Evolutionary conservation across 2,888 invertebrate genomes (phyloP), one percentile per base, ranked within the genome.

Genomic region (Ormyrus thymus): DNA sequence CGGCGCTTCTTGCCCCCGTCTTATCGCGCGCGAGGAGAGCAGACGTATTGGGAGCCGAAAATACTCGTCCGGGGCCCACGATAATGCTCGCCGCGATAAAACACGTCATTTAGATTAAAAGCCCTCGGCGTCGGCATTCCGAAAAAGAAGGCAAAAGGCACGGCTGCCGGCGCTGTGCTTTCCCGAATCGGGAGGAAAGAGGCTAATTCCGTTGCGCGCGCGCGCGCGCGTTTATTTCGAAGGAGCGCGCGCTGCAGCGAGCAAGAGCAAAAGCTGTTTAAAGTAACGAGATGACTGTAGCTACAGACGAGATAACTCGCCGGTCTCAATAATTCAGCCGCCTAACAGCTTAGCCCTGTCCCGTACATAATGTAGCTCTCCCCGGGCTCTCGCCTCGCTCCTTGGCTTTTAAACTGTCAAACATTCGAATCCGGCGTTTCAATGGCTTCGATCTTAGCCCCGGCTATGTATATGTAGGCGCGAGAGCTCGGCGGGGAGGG

Each of bases 311-410:
- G 89, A 88, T 89, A 89, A 89, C 87, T 86, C 84, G 85, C 56
- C 71, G 51, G 83, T 72, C 61, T 90, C 86, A 90, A 90, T 89
- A 89, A 90, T 90, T 89, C 89, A 90, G 86, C 81, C 83, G 87
- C 87, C 88, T 90, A 90, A 90, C 89, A 90, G 90, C 90, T 89
- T 90, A 89, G 89, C 87, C 89, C 86, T 89, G 90, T 90, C 87
- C 88, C 87, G 87, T 90, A 87, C 89, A 90, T 90, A 89, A 90
- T 89, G 89, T 85, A 90, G 66, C 48, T 72, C 74, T 55, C 64
- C 59, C 64, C 9, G 56, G 64, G 43, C 76, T 77, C 76, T 15
- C 59, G 70, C 29, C 81, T 77, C 81, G 83, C 85, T 86, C 84
- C 86, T 86, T 86, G 86, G 87, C 89, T 90, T 90, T 90, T 90